A percentile compares a stretch with the other conserved stretches of the same genome.
Conservation (phyloP, 2,797 vertebrate species). For the Acestrorhynchus altus region DNA sequence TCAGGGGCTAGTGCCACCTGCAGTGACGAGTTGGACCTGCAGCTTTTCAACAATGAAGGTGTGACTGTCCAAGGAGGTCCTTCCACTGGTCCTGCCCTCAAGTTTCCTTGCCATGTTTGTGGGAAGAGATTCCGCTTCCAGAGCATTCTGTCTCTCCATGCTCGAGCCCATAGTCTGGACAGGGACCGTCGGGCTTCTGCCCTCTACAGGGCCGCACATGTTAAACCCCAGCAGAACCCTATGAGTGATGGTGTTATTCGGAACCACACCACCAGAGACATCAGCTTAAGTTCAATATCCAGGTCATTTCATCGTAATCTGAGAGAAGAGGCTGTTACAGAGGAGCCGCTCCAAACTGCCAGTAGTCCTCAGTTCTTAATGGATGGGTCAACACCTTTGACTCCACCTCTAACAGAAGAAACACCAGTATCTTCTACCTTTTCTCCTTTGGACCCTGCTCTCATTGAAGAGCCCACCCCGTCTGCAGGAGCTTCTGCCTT, state of each 20-base stretch:
- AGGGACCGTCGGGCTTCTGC: conserved; percentile 76
- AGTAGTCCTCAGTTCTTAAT: conserved; percentile 69
- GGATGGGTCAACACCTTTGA: conserved; percentile 72
- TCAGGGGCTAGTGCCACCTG: conserved; percentile 76
- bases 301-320: conserved; percentile 72
- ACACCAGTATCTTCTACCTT: conserved; percentile 71
- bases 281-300: conserved; percentile 63
- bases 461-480: conserved; percentile 59
- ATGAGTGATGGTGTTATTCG: conserved; percentile 60
- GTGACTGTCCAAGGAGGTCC: conserved; percentile 54
- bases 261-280: conserved; percentile 63
- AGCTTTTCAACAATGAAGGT: conserved; percentile 84
- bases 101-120: conserved; percentile 89
- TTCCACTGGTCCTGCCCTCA: conserved; percentile 70
- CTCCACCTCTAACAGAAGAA: conserved; percentile 77
- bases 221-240: conserved; percentile 79
- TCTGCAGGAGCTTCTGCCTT: conserved; percentile 69
- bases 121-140: conserved; percentile 94
- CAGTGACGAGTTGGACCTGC: conserved; percentile 86
- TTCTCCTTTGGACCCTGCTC: conserved; percentile 58
- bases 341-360: conserved; percentile 68
- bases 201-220: conserved; percentile 75
- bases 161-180: conserved; percentile 86
- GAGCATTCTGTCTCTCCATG: conserved; percentile 91
- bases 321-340: conserved; percentile 77